Base-by-base conservation (phyloP, 2,113 vertebrate genomes). In the Perca schrenkii region DNA sequence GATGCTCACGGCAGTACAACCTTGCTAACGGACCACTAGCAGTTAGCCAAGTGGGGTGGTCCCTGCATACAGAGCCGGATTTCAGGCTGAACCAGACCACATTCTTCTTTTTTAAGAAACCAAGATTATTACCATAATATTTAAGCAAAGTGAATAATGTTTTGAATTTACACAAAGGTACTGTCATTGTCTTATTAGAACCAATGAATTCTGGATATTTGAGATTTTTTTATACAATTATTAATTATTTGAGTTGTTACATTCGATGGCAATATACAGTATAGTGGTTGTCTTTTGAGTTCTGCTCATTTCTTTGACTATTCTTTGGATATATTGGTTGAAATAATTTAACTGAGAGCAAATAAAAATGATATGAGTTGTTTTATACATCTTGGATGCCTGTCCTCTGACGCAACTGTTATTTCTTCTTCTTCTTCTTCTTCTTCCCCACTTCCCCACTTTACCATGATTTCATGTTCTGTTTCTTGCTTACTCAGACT, bases 261-360 rank as follows among this genome's bases (percentile, higher is more conserved):
- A 90, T 94, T 92, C 86, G 36, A 92, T 93, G 89, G 93, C 93
- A 94, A 93, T 93, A 93, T 95, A 80, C 86, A 83, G 90, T 93
- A 83, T 91, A 86, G 89, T 93, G 91, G 88, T 89, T 90, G 93
- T 91, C 84, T 93, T 88, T 89, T 90, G 70, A 74, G 88, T 92
- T 93, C 71, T 91, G 80, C 76, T 84, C 21, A 79, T 90, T 92
- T 89, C 57, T 83, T 88, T 83, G 58, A 88, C 69, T 89, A 79
- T 89, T 91, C 80, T 90, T 91, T 92, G 82, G 80, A 92, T 86
- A 92, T 91, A 90, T 91, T 89, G 84, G 85, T 94, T 93, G 82
- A 87, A 86, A 88, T 93, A 90, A 92, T 93, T 93, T 94, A 92
- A 92, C 74, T 76, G 76, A 91, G 62, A 91, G 86, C 87, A 92